Percentiles rank a stretch among this genome's conserved stretches.
Conservation (phyloP, 2,113 vertebrate species). For the human region DNA sequence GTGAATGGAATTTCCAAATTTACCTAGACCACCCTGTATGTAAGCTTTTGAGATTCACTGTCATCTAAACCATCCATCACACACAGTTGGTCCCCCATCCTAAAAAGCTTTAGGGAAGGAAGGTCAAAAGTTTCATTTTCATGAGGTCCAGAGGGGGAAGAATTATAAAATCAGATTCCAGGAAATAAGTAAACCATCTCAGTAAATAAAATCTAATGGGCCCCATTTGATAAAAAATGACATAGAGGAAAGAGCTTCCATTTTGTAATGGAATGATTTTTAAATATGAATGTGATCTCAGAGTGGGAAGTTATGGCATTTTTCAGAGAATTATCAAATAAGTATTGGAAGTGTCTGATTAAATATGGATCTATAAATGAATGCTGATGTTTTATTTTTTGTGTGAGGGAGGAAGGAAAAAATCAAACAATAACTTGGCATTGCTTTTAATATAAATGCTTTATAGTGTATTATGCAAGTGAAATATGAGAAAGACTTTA, state of each 20-base stretch:
- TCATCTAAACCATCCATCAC: neutral
- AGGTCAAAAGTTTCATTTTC: constrained; percentile 49
- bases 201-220: constrained; percentile 24
- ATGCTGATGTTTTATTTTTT: neutral
- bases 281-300: neutral
- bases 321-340: constrained; percentile 25
- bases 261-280: neutral
- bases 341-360: neutral
- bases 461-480: constrained; percentile 47
- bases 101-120: constrained; percentile 20
- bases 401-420: neutral
- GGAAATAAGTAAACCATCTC: constrained; percentile 13
- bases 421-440: neutral
- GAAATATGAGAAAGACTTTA: constrained; percentile 2
- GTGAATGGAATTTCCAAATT: constrained; percentile 1
- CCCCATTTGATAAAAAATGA: neutral
- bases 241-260: neutral
- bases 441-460: constrained; percentile 13
- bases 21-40: neutral
- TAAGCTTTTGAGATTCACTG: neutral
- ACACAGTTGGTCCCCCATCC: neutral
- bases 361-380: constrained; percentile 1
- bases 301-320: neutral
- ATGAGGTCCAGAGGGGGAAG: neutral
- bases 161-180: constrained; percentile 66